Evolutionary conservation across 2,888 invertebrate species (phyloP).

Genomic region (Catocala nupta): DNA sequence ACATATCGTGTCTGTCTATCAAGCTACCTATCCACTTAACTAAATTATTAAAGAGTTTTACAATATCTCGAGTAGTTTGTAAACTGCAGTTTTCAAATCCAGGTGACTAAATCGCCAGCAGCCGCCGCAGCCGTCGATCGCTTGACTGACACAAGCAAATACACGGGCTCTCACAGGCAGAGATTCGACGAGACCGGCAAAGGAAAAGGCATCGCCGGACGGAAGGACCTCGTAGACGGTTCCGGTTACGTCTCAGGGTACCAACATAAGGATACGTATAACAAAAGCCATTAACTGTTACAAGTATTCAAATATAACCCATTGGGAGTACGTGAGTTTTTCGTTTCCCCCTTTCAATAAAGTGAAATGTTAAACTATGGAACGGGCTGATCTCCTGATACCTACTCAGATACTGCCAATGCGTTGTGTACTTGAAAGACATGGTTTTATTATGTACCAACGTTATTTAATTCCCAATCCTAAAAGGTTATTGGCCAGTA

Average conservation of each 20-base stretch:
- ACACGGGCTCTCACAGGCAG: conserved; percentile 95
- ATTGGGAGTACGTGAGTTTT: conserved; percentile 1
- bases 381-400: no score
- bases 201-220: conserved; percentile 94
- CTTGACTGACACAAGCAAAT: conserved; percentile 94
- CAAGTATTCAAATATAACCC: not conserved
- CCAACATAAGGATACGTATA: conserved; percentile 93
- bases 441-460: no score
- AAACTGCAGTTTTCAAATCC: conserved; percentile 33
- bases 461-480: not conserved
- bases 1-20: no score
- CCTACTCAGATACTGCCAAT: no score
- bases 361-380: not conserved
- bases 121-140: conserved; percentile 90
- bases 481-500: not conserved
- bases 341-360: not conserved
- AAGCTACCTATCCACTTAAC: no score
- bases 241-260: conserved; percentile 95
- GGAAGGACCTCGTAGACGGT: conserved; percentile 91
- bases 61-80: no score
- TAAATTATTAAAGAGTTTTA: no score
- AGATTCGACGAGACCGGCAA: conserved; percentile 95
- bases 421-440: no score
- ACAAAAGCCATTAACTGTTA: conserved; percentile 83
- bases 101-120: conserved; percentile 80